Percentiles rank a stretch among this genome's conserved stretches.
Conservation (phyloP, 2,113 vertebrate species). For the Turdus rufiventris region DNA sequence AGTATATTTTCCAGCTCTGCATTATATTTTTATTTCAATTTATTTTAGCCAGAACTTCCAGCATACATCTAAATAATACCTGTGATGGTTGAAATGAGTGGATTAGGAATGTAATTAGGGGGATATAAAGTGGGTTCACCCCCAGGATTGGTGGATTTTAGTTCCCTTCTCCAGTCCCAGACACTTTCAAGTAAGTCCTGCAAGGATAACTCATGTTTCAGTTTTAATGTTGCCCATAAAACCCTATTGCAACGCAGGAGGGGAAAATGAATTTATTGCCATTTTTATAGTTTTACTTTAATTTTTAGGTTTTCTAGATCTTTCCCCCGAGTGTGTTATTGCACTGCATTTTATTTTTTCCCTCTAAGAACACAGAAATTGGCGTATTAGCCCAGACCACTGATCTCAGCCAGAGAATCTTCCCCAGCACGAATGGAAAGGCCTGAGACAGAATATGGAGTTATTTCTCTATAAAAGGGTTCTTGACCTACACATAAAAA, state of each 20-base stretch:
- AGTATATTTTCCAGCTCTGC: constrained; percentile 58
- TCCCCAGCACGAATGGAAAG: neutral
- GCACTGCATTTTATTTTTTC: neutral
- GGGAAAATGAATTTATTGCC: constrained; percentile 12
- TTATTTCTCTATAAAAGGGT: neutral
- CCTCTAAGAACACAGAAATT: neutral
- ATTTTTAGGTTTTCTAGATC: constrained; percentile 29
- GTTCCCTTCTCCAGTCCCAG: neutral
- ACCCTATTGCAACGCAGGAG: constrained; percentile 10
- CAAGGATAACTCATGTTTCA: constrained; percentile 43
- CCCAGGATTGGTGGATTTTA: constrained; percentile 5
- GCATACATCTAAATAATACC: constrained; percentile 64
- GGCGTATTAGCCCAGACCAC: neutral
- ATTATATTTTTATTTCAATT: constrained; percentile 74
- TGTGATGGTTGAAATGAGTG: neutral
- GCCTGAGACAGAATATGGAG: neutral
- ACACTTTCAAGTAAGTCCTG: neutral
- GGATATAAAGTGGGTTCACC: constrained; percentile 11
- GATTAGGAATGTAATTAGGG: constrained; percentile 41
- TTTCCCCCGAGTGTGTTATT: neutral
- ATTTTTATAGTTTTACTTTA: constrained; percentile 39
- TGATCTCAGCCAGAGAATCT: neutral
- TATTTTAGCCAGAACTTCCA: constrained; percentile 60
- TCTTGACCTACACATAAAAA: neutral
- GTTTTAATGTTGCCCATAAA: constrained; percentile 53